Evolutionary conservation across 2,797 vertebrate genomes (phyloP).

Genomic region (Tolypeutes matacus): DNA sequence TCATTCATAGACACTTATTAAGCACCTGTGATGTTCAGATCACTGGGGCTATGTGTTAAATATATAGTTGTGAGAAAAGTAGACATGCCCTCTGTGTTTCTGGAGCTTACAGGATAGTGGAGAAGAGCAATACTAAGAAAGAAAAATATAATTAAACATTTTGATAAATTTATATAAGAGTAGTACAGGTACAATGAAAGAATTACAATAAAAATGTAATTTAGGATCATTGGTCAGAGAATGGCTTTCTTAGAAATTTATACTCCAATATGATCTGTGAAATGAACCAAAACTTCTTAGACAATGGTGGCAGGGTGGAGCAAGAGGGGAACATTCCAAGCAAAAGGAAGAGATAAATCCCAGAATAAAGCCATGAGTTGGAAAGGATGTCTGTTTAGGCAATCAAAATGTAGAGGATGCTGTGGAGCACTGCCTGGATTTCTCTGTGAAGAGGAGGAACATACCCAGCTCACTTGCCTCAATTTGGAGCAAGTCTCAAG

Average conservation of each 20-base stretch:
- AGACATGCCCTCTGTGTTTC: background rate
- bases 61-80: background rate
- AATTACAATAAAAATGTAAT: background rate
- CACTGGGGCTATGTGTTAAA: background rate
- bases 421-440: background rate
- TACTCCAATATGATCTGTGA: background rate
- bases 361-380: background rate
- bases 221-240: background rate
- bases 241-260: background rate
- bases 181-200: background rate
- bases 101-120: background rate
- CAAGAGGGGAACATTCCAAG: background rate
- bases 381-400: background rate
- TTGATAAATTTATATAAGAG: background rate
- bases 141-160: background rate
- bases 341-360: background rate
- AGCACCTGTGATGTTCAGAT: background rate
- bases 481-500: background rate
- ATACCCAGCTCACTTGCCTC: rapidly evolving
- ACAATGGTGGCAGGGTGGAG: background rate
- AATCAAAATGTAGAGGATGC: background rate
- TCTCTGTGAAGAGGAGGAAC: background rate
- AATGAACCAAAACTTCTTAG: background rate
- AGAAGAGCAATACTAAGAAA: background rate
- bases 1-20: background rate